Base-by-base conservation (phyloP, 2,113 vertebrate genomes). In the Mobula birostris region DNA sequence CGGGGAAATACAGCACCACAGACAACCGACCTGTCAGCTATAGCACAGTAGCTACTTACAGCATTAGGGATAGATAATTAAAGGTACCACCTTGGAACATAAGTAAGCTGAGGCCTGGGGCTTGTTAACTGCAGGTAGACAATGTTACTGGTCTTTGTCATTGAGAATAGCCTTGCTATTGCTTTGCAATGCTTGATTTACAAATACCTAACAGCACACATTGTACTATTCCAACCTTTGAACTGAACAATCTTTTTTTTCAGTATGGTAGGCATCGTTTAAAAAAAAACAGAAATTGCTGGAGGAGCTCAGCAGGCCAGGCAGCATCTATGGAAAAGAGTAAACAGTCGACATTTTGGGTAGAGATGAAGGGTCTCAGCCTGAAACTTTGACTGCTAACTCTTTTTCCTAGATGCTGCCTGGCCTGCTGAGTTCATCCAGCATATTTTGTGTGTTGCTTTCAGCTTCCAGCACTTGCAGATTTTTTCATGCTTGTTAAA, bases 1-100 rank as follows among this genome's bases (percentile, higher is more conserved):
- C 94, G 95, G 96, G 96, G 95, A 95, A 94, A 94, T 94, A 95
- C 94, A 95, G 95, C 95, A 95, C 94, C 95, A 95, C 94, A 95
- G 96, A 95, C 95, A 95, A 36, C 94, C 95, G 95, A 96, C 95
- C 78, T 95, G 94, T 95, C 96, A 95, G 94, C 94, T 95, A 82
- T 21, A 74, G 61, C 94, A 96, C 61, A 90, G 88, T 93, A 80
- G 95, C 95, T 95, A 95, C 94, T 94, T 95, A 72, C 95, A 90
- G 91, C 76, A 82, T 93, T 88, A 95, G 90, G 94, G 94, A 76
- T 94, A 94, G 29, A 82, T 94, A 94, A 29, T 94, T 94, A 80
- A 63, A 80, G 94, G 78, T 77, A 94, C 95, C 96, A 95, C 90
- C 32, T 94, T 5, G 0, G 94, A 82, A 94, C 94, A 78, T 68